These are phyloP conservation scores for Ephydatia muelleri DNA, from an alignment of 37 sponge, comb jelly and placozoan species.

Conservation along the genomic window DNA sequence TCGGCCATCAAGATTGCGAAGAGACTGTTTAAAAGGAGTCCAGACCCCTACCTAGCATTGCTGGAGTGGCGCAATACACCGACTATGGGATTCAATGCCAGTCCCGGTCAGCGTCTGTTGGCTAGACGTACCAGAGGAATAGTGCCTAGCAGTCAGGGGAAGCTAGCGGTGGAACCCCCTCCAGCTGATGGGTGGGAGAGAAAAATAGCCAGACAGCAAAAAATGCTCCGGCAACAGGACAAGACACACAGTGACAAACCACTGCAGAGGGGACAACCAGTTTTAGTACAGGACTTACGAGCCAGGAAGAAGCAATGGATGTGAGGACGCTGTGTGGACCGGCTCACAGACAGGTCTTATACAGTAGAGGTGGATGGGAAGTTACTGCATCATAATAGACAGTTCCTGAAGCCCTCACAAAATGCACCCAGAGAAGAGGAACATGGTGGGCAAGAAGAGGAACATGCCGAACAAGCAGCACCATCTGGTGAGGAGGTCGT, in stretches of 20 bases:
- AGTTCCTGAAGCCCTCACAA: neutral
- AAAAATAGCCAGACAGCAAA: neutral
- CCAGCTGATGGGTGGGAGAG: neutral
- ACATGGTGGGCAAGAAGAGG: neutral
- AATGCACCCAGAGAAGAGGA: neutral
- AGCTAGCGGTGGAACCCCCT: neutral
- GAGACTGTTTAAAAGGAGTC: neutral
- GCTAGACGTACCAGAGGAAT: slow-evolving; percentile 1
- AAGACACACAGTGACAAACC: neutral
- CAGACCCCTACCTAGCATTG: slow-evolving; percentile 7
- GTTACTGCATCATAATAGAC: neutral
- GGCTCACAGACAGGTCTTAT: too few relatives aligned
- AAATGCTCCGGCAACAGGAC: neutral
- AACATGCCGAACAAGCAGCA: neutral
- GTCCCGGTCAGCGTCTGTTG: neutral
- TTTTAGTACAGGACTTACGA: neutral
- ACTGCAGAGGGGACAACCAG: neutral
- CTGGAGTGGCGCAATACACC: neutral
- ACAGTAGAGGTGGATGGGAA: neutral
- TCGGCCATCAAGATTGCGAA: slow-evolving; percentile 36
- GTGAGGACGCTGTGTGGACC: too few relatives aligned
- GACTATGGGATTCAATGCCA: neutral
- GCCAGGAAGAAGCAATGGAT: neutral
- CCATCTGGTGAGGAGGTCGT: neutral
- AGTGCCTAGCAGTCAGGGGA: neutral